These are phyloP conservation scores for Incurvaria masculella DNA, from an alignment of 2,888 invertebrate species.

Conservation along the genomic window DNA sequence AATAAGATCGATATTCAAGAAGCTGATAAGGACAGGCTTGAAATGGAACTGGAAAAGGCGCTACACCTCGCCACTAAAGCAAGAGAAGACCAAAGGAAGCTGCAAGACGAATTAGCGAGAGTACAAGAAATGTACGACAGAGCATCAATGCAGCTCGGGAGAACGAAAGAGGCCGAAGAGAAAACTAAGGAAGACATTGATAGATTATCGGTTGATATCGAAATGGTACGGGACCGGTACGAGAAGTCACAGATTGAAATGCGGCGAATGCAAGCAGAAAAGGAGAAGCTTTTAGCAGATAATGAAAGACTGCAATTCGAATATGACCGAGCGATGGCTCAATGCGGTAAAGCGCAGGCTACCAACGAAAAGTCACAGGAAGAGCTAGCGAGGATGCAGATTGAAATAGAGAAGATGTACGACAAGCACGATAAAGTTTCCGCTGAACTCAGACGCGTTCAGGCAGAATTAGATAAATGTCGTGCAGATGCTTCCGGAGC, in stretches of 20 bases:
- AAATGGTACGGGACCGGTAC: constrained; percentile 84
- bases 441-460: constrained; percentile 76
- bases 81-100: constrained; percentile 80
- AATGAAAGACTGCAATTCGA: constrained; percentile 83
- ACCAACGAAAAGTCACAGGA: constrained; percentile 88
- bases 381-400: constrained; percentile 80
- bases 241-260: constrained; percentile 86
- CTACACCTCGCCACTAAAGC: constrained; percentile 74
- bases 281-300: constrained; percentile 82
- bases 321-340: constrained; percentile 81
- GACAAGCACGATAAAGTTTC: constrained; percentile 87
- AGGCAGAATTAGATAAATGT: constrained; percentile 69
- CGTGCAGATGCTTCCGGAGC: constrained; percentile 72
- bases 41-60: constrained; percentile 83
- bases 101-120: constrained; percentile 82
- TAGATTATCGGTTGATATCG: constrained; percentile 72
- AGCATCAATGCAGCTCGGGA: constrained; percentile 76
- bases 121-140: constrained; percentile 88
- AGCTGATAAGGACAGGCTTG: constrained; percentile 82
- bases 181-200: constrained; percentile 85
- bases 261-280: constrained; percentile 76
- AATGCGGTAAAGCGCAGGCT: constrained; percentile 80
- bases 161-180: constrained; percentile 88
- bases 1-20: constrained; percentile 85
- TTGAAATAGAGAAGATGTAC: constrained; percentile 87